These are phyloP conservation scores for Nothobranchius kuhntae DNA, from an alignment of 2,113 vertebrate species.

Conservation along the genomic window DNA sequence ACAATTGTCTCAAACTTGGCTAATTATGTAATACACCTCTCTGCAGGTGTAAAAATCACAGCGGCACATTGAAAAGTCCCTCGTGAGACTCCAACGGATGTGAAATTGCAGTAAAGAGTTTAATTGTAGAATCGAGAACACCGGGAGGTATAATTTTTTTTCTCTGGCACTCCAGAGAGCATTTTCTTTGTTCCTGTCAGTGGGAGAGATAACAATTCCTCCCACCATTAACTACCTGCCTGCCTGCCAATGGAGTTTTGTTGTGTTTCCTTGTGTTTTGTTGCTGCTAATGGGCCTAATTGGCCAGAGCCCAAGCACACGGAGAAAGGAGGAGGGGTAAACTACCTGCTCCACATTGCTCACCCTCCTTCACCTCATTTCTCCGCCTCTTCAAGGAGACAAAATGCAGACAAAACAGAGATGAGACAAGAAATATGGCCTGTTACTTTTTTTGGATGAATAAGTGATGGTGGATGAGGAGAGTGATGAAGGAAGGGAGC, in stretches of 20 bases:
- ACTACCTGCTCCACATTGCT: constrained; percentile 44
- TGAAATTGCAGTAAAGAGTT: constrained; percentile 72
- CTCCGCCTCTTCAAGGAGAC: constrained; percentile 39
- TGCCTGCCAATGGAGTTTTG: constrained; percentile 64
- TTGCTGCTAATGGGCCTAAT: constrained; percentile 82
- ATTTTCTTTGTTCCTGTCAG: constrained; percentile 68
- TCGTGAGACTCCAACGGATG: constrained; percentile 53
- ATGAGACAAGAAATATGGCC: constrained; percentile 18
- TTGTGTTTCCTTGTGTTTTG: constrained; percentile 79
- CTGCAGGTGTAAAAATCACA: constrained; percentile 63
- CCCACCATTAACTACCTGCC: constrained; percentile 77
- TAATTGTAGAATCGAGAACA: constrained; percentile 72
- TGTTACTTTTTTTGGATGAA: neutral
- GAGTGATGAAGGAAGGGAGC: neutral
- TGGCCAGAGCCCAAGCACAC: constrained; percentile 70
- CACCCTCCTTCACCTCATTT: constrained; percentile 40
- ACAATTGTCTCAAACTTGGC: constrained; percentile 56
- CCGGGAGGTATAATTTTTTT: constrained; percentile 70
- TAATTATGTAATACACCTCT: constrained; percentile 64
- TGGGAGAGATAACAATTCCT: constrained; percentile 79
- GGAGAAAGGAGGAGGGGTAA: constrained; percentile 40
- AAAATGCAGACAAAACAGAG: neutral
- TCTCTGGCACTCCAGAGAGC: constrained; percentile 68
- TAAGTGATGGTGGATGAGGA: neutral
- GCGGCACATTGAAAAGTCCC: constrained; percentile 47